Conservation (phyloP, 2,797 vertebrate species). For the Esox masquinongy region DNA sequence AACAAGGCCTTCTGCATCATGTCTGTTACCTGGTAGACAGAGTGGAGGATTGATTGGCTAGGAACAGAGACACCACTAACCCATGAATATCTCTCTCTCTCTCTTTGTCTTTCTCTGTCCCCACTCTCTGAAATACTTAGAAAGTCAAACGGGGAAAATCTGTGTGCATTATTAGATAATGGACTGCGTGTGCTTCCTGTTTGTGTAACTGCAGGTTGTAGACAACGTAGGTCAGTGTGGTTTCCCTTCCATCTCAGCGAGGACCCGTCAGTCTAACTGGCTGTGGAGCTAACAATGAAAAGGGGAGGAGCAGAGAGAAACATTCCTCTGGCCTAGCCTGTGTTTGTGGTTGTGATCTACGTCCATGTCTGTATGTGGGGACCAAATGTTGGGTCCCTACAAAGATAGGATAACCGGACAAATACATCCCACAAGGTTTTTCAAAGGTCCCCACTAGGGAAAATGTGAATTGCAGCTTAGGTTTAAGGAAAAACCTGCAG, state of each 20-base stretch:
- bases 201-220: not conserved
- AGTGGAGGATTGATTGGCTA: conserved; percentile 15
- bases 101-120: not conserved
- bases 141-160: not conserved
- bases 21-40: conserved; percentile 86
- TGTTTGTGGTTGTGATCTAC: not conserved
- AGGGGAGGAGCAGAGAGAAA: conserved; percentile 16
- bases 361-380: no score
- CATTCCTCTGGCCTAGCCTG: conserved; percentile 2
- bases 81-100: not conserved
- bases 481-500: no score
- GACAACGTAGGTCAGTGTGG: not conserved
- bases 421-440: no score
- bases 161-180: not conserved
- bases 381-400: no score
- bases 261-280: conserved; percentile 9
- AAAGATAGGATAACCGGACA: no score
- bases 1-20: conserved; percentile 99
- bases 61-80: not conserved
- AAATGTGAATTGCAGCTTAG: no score
- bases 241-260: not conserved
- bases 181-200: not conserved
- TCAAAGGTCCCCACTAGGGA: no score
- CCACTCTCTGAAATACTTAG: not conserved
- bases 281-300: conserved; percentile 9